These are phyloP conservation scores for Leptinotarsa texana DNA, from an alignment of 1,140 invertebrate species.

Conservation along the genomic window DNA sequence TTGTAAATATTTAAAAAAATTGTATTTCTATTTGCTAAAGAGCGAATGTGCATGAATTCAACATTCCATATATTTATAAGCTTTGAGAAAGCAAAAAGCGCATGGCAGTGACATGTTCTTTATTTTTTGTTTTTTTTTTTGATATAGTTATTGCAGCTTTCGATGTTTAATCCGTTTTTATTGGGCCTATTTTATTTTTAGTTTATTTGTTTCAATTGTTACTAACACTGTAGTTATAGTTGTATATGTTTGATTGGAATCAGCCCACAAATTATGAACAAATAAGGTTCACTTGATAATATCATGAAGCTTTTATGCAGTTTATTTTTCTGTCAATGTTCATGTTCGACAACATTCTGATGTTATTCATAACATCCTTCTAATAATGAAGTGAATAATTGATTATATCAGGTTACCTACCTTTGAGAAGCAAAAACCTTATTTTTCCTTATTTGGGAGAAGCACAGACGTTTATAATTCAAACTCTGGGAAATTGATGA, in stretches of 20 bases:
- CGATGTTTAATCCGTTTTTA: conserved; percentile 43
- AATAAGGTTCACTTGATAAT: too few relatives aligned
- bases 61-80: conserved; percentile 22
- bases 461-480: too few relatives aligned
- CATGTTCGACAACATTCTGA: too few relatives aligned
- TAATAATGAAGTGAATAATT: too few relatives aligned
- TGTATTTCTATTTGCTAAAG: not conserved
- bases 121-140: conserved; percentile 10
- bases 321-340: too few relatives aligned
- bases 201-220: conserved; percentile 5
- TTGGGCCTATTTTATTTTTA: conserved; percentile 34
- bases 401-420: too few relatives aligned
- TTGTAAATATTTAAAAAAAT: not conserved
- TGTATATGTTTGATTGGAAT: not conserved
- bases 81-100: conserved; percentile 2
- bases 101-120: conserved; percentile 12
- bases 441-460: too few relatives aligned
- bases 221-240: conserved; percentile 10
- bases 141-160: conserved; percentile 30
- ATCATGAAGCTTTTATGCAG: too few relatives aligned
- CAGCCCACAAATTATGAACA: not conserved
- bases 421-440: too few relatives aligned
- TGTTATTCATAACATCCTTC: too few relatives aligned
- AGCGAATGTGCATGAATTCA: not conserved
- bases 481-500: too few relatives aligned